Evolutionary conservation across 2,113 vertebrate species (phyloP).

Genomic region (Gavia stellata): DNA sequence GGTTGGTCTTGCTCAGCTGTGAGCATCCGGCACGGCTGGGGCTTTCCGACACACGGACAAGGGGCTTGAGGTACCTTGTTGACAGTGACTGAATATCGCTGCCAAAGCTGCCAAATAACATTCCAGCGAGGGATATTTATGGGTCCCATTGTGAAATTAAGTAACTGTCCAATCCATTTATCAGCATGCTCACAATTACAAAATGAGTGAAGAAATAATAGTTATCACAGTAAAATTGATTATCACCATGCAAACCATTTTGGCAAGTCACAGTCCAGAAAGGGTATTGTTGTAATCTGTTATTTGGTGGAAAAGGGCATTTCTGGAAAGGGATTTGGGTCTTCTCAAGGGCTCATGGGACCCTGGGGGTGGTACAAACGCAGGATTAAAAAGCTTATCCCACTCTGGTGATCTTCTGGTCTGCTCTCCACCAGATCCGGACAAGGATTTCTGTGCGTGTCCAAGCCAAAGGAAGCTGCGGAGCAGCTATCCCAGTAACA

Average conservation of each 20-base stretch:
- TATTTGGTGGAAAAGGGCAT: not conserved
- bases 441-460: rapidly evolving
- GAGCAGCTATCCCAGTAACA: not conserved
- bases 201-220: conserved; percentile 9
- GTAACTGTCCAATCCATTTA: not conserved
- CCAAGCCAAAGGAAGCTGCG: not conserved
- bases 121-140: not conserved
- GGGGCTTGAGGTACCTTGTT: not conserved
- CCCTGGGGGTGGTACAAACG: not conserved
- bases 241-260: not conserved
- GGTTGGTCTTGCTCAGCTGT: not conserved
- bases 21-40: rapidly evolving
- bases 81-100: not conserved
- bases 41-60: not conserved
- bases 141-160: not conserved
- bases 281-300: not conserved
- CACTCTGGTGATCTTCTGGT: not conserved
- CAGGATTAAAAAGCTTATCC: not conserved
- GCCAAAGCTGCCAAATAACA: not conserved
- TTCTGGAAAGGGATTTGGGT: not conserved
- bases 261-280: not conserved
- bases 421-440: not conserved
- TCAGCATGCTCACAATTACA: not conserved
- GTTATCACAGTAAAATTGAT: not conserved
- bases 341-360: not conserved